Evolutionary conservation across 2,113 vertebrate species (phyloP), one percentile per base, ranked within the genome.

Genomic region (Poicephalus meyeri): DNA sequence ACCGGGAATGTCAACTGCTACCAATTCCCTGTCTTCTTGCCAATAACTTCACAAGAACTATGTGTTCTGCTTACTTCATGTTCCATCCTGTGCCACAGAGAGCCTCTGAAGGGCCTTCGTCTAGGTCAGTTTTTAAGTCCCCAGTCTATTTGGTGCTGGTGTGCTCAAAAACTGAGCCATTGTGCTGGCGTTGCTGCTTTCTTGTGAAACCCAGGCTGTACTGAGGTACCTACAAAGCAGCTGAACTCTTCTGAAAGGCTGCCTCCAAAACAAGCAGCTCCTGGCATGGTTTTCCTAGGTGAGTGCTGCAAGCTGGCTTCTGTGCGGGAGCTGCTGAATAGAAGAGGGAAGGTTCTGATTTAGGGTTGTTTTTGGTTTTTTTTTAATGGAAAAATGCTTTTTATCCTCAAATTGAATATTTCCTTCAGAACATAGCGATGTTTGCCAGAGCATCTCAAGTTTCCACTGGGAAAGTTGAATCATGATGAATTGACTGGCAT

Each of bases 351-450:
- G n/a, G 44, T 91, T 65, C 82, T 90, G 49, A 25, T 58, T 93
- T 29, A 58, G 53, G 28, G 14, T 33, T 25, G 0, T 4, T 24
- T 66, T 72, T 14, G 7, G 5, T 2, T 18, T 35, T 87, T 50
- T 47, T 25, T 44, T 25, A 53, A 56, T 63, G 37, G 60, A 66
- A 80, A 81, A 93, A 82, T n/a, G 24, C 2, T 4, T 61, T 93
- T 88, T 95, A 60, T 93, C 60, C 83, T 86, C 80, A 80, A 94
- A 94, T 92, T 80, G 86, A 96, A 68, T 49, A 55, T 93, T 92
- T 94, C 92, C 95, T 77, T 77, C 72, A 86, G 63, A 77, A 80
- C 58, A 66, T 0, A 9, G 19, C 16, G 17, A 8, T 42, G 71
- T 65, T 69, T 90, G 79, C 88, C 90, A 94, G 86, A 80, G 86